phyloP scores from a whole-genome alignment of 2,888 invertebrate genomes.

The Conops quadrifasciatus region DNA sequence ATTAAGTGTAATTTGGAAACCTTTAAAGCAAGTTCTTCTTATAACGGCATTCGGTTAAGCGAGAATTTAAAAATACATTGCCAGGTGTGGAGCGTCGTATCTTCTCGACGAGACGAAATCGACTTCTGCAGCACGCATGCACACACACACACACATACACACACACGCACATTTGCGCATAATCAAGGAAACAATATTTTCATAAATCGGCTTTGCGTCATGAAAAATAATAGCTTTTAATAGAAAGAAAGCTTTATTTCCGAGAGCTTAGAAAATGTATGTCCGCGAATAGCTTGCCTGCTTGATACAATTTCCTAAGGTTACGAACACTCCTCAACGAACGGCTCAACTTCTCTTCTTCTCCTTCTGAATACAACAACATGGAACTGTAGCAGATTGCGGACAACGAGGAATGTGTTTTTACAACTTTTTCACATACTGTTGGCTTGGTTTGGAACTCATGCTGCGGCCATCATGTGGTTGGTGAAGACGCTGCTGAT shows the following conservation, averaged over 20 bases:
- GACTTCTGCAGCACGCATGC: neutral
- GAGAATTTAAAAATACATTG: neutral
- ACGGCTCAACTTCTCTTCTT: slow-evolving; percentile 15
- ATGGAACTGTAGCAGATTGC: slow-evolving; percentile 44
- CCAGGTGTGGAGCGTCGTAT: neutral
- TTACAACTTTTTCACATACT: slow-evolving; percentile 52
- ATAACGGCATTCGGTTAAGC: neutral
- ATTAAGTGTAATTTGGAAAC: neutral
- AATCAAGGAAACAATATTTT: slow-evolving; percentile 60
- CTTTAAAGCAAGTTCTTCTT: neutral
- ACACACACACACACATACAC: slow-evolving; percentile 5
- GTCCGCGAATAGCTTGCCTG: neutral
- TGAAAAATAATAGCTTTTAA: slow-evolving; percentile 56
- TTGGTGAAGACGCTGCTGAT: slow-evolving; percentile 6
- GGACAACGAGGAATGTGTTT: slow-evolving; percentile 38
- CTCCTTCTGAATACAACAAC: slow-evolving; percentile 22
- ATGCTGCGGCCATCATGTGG: slow-evolving; percentile 54
- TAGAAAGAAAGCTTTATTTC: no score
- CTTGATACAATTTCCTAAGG: neutral
- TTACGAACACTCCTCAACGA: neutral
- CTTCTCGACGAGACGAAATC: slow-evolving; percentile 2
- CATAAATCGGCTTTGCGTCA: slow-evolving; percentile 64
- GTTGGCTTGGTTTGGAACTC: slow-evolving; percentile 56
- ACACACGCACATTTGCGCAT: slow-evolving; percentile 23
- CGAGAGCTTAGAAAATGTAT: slow-evolving; percentile 19